Percentiles rank a stretch among this genome's conserved stretches.
Conservation (phyloP, 2,113 vertebrate genomes). For the Physeter macrocephalus region DNA sequence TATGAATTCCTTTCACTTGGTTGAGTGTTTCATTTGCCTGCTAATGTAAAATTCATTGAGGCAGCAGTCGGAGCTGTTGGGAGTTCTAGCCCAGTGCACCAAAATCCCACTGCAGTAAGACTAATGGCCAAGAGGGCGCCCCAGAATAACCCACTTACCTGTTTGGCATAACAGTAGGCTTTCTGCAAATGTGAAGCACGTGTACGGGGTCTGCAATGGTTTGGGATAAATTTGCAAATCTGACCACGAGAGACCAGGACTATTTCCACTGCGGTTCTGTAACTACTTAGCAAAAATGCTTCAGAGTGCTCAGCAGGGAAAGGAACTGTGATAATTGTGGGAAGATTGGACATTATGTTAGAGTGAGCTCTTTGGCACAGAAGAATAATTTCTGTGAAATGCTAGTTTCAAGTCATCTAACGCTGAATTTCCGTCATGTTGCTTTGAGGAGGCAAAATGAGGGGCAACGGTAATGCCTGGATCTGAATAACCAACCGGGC, state of each 20-base stretch:
- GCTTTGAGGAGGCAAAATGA: constrained; percentile 3
- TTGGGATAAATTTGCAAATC: constrained; percentile 60
- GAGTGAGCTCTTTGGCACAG: constrained; percentile 32
- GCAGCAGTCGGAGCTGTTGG: constrained; percentile 49
- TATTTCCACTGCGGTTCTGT: constrained; percentile 46
- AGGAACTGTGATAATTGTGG: constrained; percentile 68
- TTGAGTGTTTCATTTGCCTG: constrained; percentile 71
- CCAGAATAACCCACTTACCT: constrained; percentile 61
- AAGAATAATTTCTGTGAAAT: constrained; percentile 41
- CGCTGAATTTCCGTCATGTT: not conserved
- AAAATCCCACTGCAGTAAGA: constrained; percentile 41
- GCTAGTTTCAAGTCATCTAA: not conserved
- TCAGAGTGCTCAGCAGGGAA: constrained; percentile 59
- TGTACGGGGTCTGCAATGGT: not conserved
- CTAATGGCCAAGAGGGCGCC: constrained; percentile 51
- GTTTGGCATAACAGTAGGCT: constrained; percentile 26
- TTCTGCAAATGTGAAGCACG: constrained; percentile 41
- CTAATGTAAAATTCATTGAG: constrained; percentile 74
- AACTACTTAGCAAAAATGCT: constrained; percentile 66
- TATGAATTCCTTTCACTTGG: constrained; percentile 72
- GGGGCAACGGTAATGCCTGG: not conserved
- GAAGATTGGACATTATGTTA: constrained; percentile 49
- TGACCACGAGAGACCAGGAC: constrained; percentile 50
- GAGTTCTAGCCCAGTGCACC: constrained; percentile 57
- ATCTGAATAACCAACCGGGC: not conserved